phyloP scores from a whole-genome alignment of 1,140 invertebrate genomes.

The Geopemphigus sp. region DNA sequence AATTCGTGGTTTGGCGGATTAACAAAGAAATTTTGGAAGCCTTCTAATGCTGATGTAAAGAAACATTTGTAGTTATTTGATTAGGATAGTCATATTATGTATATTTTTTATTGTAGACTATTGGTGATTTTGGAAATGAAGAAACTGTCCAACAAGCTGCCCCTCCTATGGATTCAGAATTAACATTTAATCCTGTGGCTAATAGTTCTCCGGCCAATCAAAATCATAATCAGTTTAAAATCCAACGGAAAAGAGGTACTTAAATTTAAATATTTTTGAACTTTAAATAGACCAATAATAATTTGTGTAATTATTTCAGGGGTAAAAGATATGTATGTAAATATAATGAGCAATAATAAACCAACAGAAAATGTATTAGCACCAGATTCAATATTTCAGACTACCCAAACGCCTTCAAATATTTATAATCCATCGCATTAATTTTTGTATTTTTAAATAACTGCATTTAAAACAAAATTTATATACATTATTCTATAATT shows the following conservation, averaged over 20 bases:
- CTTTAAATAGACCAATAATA: not conserved
- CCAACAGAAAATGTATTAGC: slow-evolving; percentile 35
- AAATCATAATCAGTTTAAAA: slow-evolving; percentile 46
- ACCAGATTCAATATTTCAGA: slow-evolving; percentile 40
- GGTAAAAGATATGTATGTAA: slow-evolving; percentile 42
- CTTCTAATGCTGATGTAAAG: slow-evolving; percentile 27
- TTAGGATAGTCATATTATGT: not conserved
- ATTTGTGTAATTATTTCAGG: not conserved
- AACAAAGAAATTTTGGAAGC: slow-evolving; percentile 37
- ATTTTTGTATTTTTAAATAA: not conserved
- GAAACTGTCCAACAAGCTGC: slow-evolving; percentile 22
- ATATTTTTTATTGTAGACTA: slow-evolving; percentile 1
- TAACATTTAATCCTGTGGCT: slow-evolving; percentile 40
- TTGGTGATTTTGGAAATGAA: slow-evolving; percentile 15
- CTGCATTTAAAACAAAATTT: not conserved
- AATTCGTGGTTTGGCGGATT: slow-evolving; percentile 44
- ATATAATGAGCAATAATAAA: slow-evolving; percentile 39
- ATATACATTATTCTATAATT: not conserved
- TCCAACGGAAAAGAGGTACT: slow-evolving; percentile 39
- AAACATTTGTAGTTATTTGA: not conserved
- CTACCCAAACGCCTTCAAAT: not conserved
- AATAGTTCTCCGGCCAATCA: slow-evolving; percentile 41
- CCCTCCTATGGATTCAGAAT: slow-evolving; percentile 37
- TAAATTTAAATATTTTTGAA: not conserved
- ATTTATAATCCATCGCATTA: slow-evolving; percentile 25